Percentiles rank a stretch among this genome's conserved stretches.
Conservation (phyloP, 2,888 invertebrate genomes). For the Alviniconcha strummeri region DNA sequence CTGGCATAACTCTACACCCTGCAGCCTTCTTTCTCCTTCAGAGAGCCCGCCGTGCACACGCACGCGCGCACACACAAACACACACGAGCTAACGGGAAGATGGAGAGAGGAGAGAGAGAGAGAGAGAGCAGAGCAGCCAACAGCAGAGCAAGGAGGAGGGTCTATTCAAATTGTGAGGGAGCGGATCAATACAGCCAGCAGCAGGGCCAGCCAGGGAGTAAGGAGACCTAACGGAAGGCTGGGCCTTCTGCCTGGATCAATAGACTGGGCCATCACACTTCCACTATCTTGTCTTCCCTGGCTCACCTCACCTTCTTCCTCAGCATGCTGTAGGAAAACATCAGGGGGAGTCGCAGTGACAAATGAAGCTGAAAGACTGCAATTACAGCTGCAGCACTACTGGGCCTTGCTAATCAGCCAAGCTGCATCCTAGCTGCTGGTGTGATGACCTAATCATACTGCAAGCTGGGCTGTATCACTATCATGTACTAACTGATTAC, state of each 20-base stretch:
- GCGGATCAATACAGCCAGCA: constrained; percentile 18
- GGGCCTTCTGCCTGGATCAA: constrained; percentile 17
- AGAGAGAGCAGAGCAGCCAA: not conserved
- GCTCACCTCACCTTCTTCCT: not conserved
- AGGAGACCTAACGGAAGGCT: constrained; percentile 24
- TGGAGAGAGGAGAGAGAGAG: constrained; percentile 10
- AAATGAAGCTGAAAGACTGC: too few species aligned
- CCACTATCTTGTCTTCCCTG: not conserved
- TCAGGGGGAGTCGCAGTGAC: too few species aligned
- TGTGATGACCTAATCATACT: too few species aligned
- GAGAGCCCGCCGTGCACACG: not conserved
- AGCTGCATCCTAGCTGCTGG: too few species aligned
- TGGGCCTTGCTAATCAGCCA: too few species aligned
- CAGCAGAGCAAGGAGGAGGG: constrained; percentile 11
- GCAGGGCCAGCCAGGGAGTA: constrained; percentile 11
- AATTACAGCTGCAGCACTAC: too few species aligned
- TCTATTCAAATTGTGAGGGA: constrained; percentile 17
- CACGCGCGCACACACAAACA: not conserved
- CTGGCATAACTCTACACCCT: constrained; percentile 25
- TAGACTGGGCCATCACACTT: constrained; percentile 17
- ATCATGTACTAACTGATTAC: too few species aligned
- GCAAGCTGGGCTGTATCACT: too few species aligned
- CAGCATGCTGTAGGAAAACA: too few species aligned
- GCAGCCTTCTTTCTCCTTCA: constrained; percentile 1
- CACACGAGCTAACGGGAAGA: not conserved